Base-by-base conservation (phyloP, 1,140 invertebrate species). In the Pteromalus puparum region DNA sequence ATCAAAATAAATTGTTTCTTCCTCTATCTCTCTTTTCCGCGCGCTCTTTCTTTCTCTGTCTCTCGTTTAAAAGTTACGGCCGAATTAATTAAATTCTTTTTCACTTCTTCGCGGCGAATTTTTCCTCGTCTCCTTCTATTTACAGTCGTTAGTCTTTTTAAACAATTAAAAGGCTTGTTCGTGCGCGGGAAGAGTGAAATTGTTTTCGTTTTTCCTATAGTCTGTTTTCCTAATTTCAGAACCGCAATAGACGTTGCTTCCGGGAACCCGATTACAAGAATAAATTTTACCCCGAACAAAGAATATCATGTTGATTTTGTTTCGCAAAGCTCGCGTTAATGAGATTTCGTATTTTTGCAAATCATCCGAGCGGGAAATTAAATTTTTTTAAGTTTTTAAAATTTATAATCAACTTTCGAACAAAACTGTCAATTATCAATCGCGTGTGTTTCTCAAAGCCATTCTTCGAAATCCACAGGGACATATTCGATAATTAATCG, bases 121-220 rank as follows among this genome's bases (percentile, higher is more conserved):
- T 61, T 61, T 61, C 53, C 53, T 61, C 53, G 18, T 61, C 53
- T 61, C 53, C 18, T 53, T 53, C 48, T 61, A 61, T 61, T 61
- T 61, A n/a, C 53, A n/a, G 53, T 61, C 53, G 53, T 61, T 61
- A 61, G 53, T 61, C 53, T n/a, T 61, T 61, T 61, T 61, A 61
- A 61, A 61, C 21, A 61, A 61, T 61, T 61, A 61, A 21, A 61
- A 61, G 18, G 53, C 53, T 61, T n/a, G 53, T 61, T 61, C 53
- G 53, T 18, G 53, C 48, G 18, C 46, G 53, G 15, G 21, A n/a
- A 42, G 38, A 42, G 7, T 42, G 38, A 42, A 42, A 42, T 42
- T 42, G 53, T n/a, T n/a, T 61, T 61, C 53, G 53, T n/a, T 61
- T 61, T 61, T 61, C 18, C 53, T n/a, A n/a, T n/a, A 21, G 48